These are phyloP conservation scores for Fragum fragum DNA, from an alignment of 2,888 invertebrate genomes.

Conservation along the genomic window DNA sequence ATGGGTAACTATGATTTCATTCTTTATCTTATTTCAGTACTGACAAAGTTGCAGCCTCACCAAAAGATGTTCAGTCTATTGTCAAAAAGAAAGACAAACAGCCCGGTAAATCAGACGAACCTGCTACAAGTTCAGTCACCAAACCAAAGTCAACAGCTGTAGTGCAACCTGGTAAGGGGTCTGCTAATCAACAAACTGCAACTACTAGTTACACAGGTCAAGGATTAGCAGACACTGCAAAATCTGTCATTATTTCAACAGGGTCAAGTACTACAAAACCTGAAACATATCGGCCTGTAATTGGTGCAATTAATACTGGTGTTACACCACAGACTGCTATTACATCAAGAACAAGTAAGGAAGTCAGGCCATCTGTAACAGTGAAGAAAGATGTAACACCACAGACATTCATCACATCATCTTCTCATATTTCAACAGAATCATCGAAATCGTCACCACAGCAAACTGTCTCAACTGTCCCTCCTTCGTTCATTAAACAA, in stretches of 20 bases:
- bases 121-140: neutral
- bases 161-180: neutral
- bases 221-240: neutral
- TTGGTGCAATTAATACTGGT: neutral
- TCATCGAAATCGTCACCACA: neutral
- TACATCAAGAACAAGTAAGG: neutral
- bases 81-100: conserved; percentile 6
- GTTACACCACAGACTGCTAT: neutral
- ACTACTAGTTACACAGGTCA: neutral
- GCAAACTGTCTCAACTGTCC: neutral
- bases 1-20: neutral
- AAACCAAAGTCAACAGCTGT: neutral
- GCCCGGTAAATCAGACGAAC: neutral
- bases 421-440: neutral
- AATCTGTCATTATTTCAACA: neutral
- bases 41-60: conserved; percentile 9
- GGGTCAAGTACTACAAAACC: neutral
- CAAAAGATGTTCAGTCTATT: conserved; percentile 16
- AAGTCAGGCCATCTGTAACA: neutral
- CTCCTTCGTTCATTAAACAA: neutral
- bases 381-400: neutral
- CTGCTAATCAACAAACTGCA: neutral
- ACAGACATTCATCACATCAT: neutral
- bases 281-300: neutral
- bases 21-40: conserved; percentile 8